These are phyloP conservation scores for Gobio gobio DNA, from an alignment of 2,113 vertebrate genomes.

Conservation along the genomic window DNA sequence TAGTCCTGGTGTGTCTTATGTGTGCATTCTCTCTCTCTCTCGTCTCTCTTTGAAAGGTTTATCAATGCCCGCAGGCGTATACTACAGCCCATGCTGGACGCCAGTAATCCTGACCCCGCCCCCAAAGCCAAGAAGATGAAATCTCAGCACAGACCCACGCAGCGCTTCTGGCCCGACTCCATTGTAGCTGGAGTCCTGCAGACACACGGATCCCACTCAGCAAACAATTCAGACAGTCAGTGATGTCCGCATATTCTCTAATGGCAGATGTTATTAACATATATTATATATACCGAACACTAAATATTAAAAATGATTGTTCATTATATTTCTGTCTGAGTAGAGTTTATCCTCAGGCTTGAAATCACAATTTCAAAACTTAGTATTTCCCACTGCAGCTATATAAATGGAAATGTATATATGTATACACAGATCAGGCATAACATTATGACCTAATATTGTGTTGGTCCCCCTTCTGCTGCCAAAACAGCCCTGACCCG, in stretches of 20 bases:
- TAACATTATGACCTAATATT: too few species aligned
- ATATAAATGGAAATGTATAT: too few species aligned
- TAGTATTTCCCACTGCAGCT: too few species aligned
- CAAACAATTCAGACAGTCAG: constrained; percentile 89
- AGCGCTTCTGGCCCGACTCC: constrained; percentile 98
- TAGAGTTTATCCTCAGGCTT: too few species aligned
- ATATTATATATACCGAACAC: too few species aligned
- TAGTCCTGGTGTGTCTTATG: neutral
- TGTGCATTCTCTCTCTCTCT: neutral
- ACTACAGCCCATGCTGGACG: constrained; percentile 96
- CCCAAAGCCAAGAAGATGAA: constrained; percentile 99
- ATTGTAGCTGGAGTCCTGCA: constrained; percentile 94
- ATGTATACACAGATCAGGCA: too few species aligned
- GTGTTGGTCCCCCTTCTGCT: too few species aligned
- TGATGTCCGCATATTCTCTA: neutral
- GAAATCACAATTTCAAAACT: too few species aligned
- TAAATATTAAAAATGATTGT: too few species aligned
- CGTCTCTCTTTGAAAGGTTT: constrained; percentile 79
- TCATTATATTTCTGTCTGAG: too few species aligned
- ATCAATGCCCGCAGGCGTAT: constrained; percentile 97
- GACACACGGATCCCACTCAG: constrained; percentile 84
- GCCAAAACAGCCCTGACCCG: too few species aligned
- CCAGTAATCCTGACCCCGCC: constrained; percentile 96
- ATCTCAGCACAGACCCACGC: constrained; percentile 96
- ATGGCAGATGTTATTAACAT: too few species aligned